Evolutionary conservation across 2,888 invertebrate species (phyloP).

Genomic region (Drosophila paramelanica): DNA sequence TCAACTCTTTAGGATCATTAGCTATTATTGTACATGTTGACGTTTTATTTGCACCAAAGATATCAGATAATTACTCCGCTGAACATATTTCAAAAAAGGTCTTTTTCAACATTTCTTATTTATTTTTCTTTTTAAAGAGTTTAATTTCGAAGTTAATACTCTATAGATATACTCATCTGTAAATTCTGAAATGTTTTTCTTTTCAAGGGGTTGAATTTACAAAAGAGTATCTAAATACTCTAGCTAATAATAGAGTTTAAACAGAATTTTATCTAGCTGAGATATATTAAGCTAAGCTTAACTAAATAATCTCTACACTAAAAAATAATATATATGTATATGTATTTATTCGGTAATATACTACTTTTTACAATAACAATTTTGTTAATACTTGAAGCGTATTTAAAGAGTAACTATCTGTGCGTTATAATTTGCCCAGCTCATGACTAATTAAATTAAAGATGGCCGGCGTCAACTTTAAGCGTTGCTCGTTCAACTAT

Average conservation of each 20-base stretch:
- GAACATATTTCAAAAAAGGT: background rate
- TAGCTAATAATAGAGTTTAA: too few relatives aligned
- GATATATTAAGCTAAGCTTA: too few relatives aligned
- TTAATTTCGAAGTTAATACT: too few relatives aligned
- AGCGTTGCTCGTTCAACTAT: slow-evolving; percentile 22
- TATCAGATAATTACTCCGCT: slow-evolving; percentile 18
- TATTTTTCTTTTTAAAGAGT: too few relatives aligned
- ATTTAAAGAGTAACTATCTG: background rate
- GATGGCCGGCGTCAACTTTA: slow-evolving; percentile 29
- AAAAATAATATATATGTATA: too few relatives aligned
- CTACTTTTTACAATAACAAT: background rate
- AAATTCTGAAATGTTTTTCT: too few relatives aligned
- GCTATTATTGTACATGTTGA: slow-evolving; percentile 40
- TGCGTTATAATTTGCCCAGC: slow-evolving; percentile 6
- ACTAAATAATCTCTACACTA: too few relatives aligned
- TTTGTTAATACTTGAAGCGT: background rate
- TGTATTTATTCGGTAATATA: too few relatives aligned
- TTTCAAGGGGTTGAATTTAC: too few relatives aligned
- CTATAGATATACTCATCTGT: too few relatives aligned
- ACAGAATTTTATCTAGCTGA: too few relatives aligned
- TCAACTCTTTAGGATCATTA: slow-evolving; percentile 43
- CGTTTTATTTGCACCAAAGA: slow-evolving; percentile 7
- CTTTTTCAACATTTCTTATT: background rate
- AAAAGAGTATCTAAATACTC: too few relatives aligned
- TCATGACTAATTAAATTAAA: slow-evolving; percentile 40